These are phyloP conservation scores for Engystomops pustulosus DNA, from an alignment of 2,113 vertebrate genomes.

Conservation along the genomic window DNA sequence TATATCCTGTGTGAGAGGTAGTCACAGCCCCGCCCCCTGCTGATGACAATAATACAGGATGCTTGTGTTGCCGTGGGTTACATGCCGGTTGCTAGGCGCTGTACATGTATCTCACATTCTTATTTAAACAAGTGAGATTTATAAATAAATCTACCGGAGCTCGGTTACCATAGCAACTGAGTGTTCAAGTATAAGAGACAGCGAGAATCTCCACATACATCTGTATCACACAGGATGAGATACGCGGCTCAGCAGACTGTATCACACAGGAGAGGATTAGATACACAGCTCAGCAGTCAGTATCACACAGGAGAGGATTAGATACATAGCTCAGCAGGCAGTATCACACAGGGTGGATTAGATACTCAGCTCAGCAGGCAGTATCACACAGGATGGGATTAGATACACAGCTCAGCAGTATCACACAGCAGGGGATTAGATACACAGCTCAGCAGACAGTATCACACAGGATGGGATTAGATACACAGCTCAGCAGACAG, in stretches of 20 bases:
- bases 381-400: no score
- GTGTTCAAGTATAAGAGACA: background rate
- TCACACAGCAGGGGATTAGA: no score
- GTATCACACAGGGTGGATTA: background rate
- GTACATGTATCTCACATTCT: background rate
- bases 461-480: background rate
- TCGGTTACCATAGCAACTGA: conserved; percentile 44
- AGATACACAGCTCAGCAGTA: background rate
- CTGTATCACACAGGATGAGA: no score
- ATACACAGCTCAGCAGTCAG: background rate
- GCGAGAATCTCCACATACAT: background rate
- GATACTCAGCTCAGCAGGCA: background rate
- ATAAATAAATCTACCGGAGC: background rate
- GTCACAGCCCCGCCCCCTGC: no score
- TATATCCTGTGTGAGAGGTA: no score
- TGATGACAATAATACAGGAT: no score
- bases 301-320: background rate
- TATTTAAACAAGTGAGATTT: background rate
- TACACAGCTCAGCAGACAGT: background rate
- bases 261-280: background rate
- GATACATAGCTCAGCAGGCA: background rate
- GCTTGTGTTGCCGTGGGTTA: no score
- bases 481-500: background rate
- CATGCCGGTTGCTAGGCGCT: background rate
- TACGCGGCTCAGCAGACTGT: background rate